Base-by-base conservation (phyloP, 2,113 vertebrate species). In the Piliocolobus tephrosceles region DNA sequence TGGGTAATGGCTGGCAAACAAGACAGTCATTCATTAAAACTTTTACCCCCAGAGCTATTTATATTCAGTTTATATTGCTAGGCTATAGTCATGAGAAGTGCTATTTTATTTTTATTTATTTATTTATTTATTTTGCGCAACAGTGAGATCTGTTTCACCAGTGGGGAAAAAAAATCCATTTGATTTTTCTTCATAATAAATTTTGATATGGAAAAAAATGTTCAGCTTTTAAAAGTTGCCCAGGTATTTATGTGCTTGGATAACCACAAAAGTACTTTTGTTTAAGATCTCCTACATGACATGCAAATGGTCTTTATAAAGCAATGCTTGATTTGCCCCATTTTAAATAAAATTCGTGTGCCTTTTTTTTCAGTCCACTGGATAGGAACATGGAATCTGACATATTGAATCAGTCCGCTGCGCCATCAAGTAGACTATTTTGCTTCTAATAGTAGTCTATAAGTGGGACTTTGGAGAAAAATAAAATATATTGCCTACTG, bases 261-360 rank as follows among this genome's bases (percentile, higher is more conserved):
- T 98, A 98, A 96, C 95, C 97, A 96, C 95, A 96, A 98, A 97
- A 97, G 93, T 97, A 82, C 97, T 97, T 97, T 94, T 97, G 93
- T 93, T 97, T 95, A 96, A 98, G 90, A 88, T 93, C 90, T 90
- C 68, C 73, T 96, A 25, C 30, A n/a, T 95, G 96, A 64, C 84
- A 96, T 90, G 92, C 50, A 95, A 97, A 97, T 97, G 66, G 84
- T 93, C 96, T 97, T 95, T 91, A 96, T 95, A 97, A 97, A 97
- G 96, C 70, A 96, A 96, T 98, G 98, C 91, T 97, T 96, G 96
- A 94, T 98, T 98, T 97, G 94, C 23, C 58, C 78, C 76, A 85
- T 88, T 96, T 97, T 95, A 96, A 98, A 97, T 98, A 97, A 96
- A 98, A 97, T 98, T 95, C 35, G n/a, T 95, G 55, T 95, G 95